phyloP scores from a whole-genome alignment of 64 coral and sea anemone species.

The Actinia equina region DNA sequence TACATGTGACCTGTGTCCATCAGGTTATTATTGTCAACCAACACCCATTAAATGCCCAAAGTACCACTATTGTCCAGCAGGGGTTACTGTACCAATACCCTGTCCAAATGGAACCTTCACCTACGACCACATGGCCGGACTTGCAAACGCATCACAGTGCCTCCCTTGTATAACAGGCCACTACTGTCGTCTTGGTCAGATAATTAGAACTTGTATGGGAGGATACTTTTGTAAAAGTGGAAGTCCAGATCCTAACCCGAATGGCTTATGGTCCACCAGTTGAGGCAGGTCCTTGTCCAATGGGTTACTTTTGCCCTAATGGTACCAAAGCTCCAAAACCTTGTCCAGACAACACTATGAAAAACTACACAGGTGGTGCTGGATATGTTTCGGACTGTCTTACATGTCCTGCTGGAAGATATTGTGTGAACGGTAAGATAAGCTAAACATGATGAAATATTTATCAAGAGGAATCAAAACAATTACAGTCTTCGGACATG shows the following conservation, averaged over 20 bases:
- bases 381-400: slow-evolving; percentile 74
- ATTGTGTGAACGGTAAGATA: slow-evolving; percentile 83
- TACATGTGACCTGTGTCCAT: slow-evolving; percentile 59
- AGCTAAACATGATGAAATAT: not conserved
- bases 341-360: slow-evolving; percentile 90
- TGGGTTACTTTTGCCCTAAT: slow-evolving; percentile 87
- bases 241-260: slow-evolving; percentile 78
- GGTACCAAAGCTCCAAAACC: slow-evolving; percentile 74
- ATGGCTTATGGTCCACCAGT: slow-evolving; percentile 38
- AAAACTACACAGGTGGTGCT: slow-evolving; percentile 86
- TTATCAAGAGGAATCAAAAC: too few relatives aligned
- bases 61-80: slow-evolving; percentile 74
- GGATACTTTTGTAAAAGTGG: slow-evolving; percentile 93
- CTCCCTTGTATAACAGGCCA: slow-evolving; percentile 67
- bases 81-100: slow-evolving; percentile 52
- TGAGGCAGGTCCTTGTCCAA: slow-evolving; percentile 77
- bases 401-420: slow-evolving; percentile 76
- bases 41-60: slow-evolving; percentile 54
- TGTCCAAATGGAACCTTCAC: slow-evolving; percentile 96
- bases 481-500: too few relatives aligned
- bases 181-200: slow-evolving; percentile 75
- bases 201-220: slow-evolving; percentile 65
- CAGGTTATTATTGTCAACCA: slow-evolving; percentile 68
- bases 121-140: slow-evolving; percentile 52
- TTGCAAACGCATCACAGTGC: slow-evolving; percentile 76